Evolutionary conservation across 37 sponge, comb jelly and placozoan genomes (phyloP).

Genomic region (Corticium candelabrum): DNA sequence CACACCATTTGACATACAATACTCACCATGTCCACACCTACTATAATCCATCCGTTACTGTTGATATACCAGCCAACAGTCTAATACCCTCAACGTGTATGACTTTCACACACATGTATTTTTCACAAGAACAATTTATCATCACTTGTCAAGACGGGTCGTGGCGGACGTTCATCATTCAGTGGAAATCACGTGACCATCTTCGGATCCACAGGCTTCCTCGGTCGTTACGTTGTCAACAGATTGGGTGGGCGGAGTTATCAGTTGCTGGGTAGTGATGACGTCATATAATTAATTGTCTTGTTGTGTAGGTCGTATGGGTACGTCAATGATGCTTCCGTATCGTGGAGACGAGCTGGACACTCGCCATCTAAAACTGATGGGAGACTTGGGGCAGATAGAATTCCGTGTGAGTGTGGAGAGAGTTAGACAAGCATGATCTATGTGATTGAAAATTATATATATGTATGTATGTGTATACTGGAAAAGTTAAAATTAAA

Average conservation of each 20-base stretch:
- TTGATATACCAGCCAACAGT: too few species aligned
- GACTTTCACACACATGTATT: too few species aligned
- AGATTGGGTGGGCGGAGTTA: slow-evolving; percentile 77
- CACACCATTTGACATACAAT: too few species aligned
- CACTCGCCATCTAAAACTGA: slow-evolving; percentile 59
- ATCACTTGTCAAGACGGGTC: slow-evolving; percentile 37
- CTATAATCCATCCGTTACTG: too few species aligned
- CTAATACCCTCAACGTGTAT: too few species aligned
- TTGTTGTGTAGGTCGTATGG: slow-evolving; percentile 56
- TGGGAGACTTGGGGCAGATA: slow-evolving; percentile 91
- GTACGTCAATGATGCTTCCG: slow-evolving; percentile 72
- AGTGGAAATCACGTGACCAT: slow-evolving; percentile 90
- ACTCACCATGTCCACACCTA: too few species aligned
- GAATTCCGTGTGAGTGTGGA: slow-evolving; percentile 36
- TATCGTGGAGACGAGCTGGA: slow-evolving; percentile 83
- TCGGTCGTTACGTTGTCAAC: slow-evolving; percentile 90
- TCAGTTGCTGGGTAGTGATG: too few species aligned
- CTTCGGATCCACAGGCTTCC: slow-evolving; percentile 93
- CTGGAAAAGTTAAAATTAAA: too few species aligned
- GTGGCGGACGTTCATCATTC: slow-evolving; percentile 91
- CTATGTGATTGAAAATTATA: too few species aligned
- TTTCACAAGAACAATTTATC: slow-evolving; percentile 13
- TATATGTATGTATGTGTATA: background rate
- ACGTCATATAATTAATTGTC: too few species aligned
- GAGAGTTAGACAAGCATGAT: background rate